Base-by-base conservation (phyloP, 1,140 invertebrate species). In the Drosophila baimaii region DNA sequence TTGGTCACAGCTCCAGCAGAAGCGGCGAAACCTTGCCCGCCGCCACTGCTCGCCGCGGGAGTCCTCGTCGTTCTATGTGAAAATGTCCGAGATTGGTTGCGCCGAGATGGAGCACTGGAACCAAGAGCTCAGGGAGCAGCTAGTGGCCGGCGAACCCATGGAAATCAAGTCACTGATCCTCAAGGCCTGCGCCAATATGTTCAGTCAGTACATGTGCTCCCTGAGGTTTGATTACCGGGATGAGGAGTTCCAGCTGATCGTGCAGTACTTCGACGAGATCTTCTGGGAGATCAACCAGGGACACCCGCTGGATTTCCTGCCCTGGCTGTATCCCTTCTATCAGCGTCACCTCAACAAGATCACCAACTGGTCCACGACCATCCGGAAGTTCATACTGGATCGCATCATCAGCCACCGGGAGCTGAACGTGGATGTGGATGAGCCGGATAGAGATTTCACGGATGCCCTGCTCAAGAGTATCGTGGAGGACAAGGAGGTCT, bases 201-300 rank as follows among this genome's bases (percentile, higher is more conserved):
- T 98, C 92, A 93, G 94, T 3, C 94, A 95, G 51, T 98, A 97
- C 91, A 97, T 98, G 93, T 97, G 96, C 92, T 95, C 95, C 31
- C 93, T 93, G 2, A 93, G 95, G 3, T 97, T 97, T 76, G 94
- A 95, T 2, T 93, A 94, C 37, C 93, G 94, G 6, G 94, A 98
- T 75, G 1, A 65, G 0, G 93, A 93, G 2, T 98, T 97, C 91
- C 85, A 92, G 9, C 93, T 94, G 39, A 94, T 96, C 57, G 94
- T 97, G 0, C 81, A 93, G 19, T 94, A 94, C 75, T 98, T 97
- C 77, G 97, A 98, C 81, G 94, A 95, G 58, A 96, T 98, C 4
- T 98, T 98, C 92, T 97, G 95, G 94, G 97, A 98, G 84, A 96
- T 98, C 37, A 98, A 98, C 88, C 96, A 97, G 89, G 97, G 97